Conservation (phyloP, 2,888 invertebrate species). For the Drosophila austrosaltans region DNA sequence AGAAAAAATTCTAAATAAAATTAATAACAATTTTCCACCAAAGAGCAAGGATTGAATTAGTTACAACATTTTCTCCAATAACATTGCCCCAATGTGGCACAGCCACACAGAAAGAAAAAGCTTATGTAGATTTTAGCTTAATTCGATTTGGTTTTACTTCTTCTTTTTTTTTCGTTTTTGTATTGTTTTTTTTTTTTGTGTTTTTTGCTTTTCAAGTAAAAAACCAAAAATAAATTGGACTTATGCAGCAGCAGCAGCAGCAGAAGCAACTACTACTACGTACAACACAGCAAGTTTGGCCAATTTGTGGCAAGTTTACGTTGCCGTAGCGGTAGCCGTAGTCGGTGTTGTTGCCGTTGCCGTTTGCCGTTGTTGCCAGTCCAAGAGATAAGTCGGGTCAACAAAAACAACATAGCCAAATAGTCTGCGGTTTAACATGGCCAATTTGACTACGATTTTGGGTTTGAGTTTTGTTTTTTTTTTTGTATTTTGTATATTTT, state of each 20-base stretch:
- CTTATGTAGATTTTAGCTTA: conserved; percentile 74
- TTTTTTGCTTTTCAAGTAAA: conserved; percentile 44
- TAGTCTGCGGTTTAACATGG: conserved; percentile 72
- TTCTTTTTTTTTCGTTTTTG: conserved; percentile 41
- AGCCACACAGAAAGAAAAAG: conserved; percentile 68
- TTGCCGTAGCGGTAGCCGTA: conserved; percentile 46
- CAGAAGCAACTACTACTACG: conserved; percentile 5
- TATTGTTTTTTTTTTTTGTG: conserved; percentile 31
- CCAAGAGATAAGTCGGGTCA: conserved; percentile 72
- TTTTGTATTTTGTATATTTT: neutral
- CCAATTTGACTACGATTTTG: conserved; percentile 73
- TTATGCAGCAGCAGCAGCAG: conserved; percentile 57
- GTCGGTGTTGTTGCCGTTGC: conserved; percentile 10
- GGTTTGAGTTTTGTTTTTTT: conserved; percentile 41
- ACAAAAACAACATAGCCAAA: conserved; percentile 64
- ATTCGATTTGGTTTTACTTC: conserved; percentile 71
- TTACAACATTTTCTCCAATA: too few species aligned
- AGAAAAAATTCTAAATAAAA: too few species aligned
- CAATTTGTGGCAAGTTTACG: conserved; percentile 76
- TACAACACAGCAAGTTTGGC: conserved; percentile 54
- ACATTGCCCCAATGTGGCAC: conserved; percentile 7
- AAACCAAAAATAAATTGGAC: conserved; percentile 72
- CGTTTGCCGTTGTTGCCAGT: conserved; percentile 48
- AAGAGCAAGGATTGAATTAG: too few species aligned
- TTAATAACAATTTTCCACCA: too few species aligned